phyloP scores from a whole-genome alignment of 2,888 invertebrate species.

The Trilocha varians region DNA sequence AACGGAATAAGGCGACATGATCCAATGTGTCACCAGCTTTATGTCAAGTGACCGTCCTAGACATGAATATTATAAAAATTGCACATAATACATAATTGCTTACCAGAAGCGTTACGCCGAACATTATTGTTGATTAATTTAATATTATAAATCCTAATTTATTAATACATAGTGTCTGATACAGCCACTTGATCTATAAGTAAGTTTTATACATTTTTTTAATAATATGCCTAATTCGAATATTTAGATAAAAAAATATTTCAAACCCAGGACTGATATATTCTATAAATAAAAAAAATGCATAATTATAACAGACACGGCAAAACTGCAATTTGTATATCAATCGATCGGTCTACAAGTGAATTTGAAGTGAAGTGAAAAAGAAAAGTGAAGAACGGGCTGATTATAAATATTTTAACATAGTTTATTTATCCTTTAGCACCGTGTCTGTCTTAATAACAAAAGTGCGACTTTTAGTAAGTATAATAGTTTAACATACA shows the following conservation, averaged over 20 bases:
- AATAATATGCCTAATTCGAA: not conserved
- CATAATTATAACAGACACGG: not conserved
- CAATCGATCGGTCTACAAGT: too few species aligned
- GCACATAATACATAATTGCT: slow-evolving; percentile 18
- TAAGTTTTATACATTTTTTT: not conserved
- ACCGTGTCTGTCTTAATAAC: too few species aligned
- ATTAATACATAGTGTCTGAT: slow-evolving; percentile 12
- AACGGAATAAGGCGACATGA: not conserved
- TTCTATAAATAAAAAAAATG: not conserved
- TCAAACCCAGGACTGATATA: too few species aligned
- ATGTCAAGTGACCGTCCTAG: slow-evolving; percentile 16
- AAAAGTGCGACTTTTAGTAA: too few species aligned
- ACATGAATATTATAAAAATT: slow-evolving; percentile 21
- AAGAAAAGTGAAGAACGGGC: too few species aligned
- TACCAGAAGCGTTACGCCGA: slow-evolving; percentile 25
- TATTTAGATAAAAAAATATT: too few species aligned
- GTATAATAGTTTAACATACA: too few species aligned
- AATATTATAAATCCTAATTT: slow-evolving; percentile 20
- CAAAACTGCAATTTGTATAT: too few species aligned
- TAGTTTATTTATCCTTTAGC: too few species aligned
- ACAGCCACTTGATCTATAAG: slow-evolving; percentile 19
- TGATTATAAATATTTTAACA: too few species aligned
- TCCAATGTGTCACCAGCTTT: slow-evolving; percentile 4
- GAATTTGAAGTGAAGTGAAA: too few species aligned
- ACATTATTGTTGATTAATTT: slow-evolving; percentile 13